Evolutionary conservation across 2,888 invertebrate species (phyloP), one percentile per base, ranked within the genome.

Genomic region (Scaptodrosophila latifasciaeformis): DNA sequence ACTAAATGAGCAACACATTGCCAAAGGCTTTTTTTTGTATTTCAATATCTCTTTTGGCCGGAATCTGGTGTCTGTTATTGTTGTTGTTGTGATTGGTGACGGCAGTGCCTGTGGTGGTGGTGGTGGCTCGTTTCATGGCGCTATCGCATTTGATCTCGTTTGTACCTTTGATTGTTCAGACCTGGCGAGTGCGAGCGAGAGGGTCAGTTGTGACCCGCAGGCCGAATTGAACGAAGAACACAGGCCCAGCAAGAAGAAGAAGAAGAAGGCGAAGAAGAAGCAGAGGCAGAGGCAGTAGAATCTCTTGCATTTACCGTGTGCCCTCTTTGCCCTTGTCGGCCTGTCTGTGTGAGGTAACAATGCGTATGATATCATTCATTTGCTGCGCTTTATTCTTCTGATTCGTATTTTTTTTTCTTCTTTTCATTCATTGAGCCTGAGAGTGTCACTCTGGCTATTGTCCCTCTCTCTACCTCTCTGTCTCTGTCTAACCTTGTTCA

Each of bases 61-160:
- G 46, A 17, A 24, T 30, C 17, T 34, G 42, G 48, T 34, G 42
- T 27, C 29, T 48, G 49, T 54, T 53, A 56, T 35, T 24, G 44
- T 43, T 69, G 48, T 37, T 30, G 59, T 6, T 6, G 59, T 46
- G 48, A 63, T 57, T 70, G 52, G 54, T 58, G 52, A 53, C 40
- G 39, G 59, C 49, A 42, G 47, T 40, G 30, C 30, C 34, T 34
- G 40, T 9, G 37, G 9, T 47, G 59, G 34, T 59, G 48, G 21
- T 61, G 62, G 48, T 52, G 65, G 59, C 61, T 76, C 69, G 66
- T 56, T 71, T 75, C 67, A 67, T 83, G 82, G 82, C 83, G 82
- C 82, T 82, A 82, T 82, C 82, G 79, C 76, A 82, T 82, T 82
- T 82, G 82, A 82, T 82, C 82, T 82, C 71, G 77, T 82, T 82